These are phyloP conservation scores for Emys orbicularis DNA, from an alignment of 2,797 vertebrate species.

Conservation along the genomic window DNA sequence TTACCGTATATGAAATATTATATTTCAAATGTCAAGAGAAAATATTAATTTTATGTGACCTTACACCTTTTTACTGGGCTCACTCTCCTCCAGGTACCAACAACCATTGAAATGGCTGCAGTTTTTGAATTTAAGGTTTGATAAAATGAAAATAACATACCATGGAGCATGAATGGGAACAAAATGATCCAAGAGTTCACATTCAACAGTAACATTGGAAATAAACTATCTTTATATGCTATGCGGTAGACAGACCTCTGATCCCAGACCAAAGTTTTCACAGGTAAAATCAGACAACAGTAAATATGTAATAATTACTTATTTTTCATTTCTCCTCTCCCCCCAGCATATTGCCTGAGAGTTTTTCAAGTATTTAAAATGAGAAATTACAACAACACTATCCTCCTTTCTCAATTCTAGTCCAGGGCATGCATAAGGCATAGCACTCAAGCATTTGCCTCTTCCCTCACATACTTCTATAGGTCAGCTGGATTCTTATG, in stretches of 20 bases:
- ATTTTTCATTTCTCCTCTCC: no score
- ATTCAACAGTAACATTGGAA: not conserved
- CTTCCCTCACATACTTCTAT: not conserved
- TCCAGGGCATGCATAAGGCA: not conserved
- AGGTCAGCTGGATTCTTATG: not conserved
- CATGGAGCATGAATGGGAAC: not conserved
- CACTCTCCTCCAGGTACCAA: not conserved
- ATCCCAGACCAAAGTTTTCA: no score
- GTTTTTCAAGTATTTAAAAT: no score
- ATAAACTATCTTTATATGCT: no score
- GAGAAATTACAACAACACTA: no score
- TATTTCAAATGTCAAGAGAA: not conserved
- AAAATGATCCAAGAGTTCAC: not conserved
- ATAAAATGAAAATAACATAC: not conserved
- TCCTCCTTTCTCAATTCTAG: not conserved
- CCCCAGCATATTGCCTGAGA: no score
- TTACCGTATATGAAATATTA: not conserved
- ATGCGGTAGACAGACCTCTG: no score
- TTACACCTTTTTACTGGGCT: not conserved
- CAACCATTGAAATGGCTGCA: not conserved
- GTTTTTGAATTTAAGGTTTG: not conserved
- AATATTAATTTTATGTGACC: not conserved
- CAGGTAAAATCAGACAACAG: no score
- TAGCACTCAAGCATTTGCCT: not conserved
- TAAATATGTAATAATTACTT: no score